phyloP scores from a whole-genome alignment of 2,113 vertebrate species.

The Limanda limanda region DNA sequence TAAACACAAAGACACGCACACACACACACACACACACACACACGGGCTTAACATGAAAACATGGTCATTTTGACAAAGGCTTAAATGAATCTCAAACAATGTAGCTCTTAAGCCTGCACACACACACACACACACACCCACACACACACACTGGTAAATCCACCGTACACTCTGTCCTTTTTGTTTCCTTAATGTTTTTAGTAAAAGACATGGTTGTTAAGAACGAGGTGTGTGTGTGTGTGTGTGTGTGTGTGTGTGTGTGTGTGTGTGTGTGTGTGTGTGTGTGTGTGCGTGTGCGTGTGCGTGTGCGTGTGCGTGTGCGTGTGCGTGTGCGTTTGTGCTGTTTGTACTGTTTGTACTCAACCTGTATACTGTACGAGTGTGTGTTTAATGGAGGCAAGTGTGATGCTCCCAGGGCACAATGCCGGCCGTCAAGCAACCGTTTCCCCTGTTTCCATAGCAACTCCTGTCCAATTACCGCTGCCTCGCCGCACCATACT shows the following conservation, averaged over 20 bases:
- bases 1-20: constrained; percentile 4
- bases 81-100: constrained; percentile 36
- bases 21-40: background rate
- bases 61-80: constrained; percentile 36
- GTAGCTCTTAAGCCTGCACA: background rate
- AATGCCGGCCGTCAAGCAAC: constrained; percentile 85
- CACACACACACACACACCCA: no score
- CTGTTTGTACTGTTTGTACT: constrained; percentile 26
- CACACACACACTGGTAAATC: background rate
- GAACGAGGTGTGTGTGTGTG: constrained; percentile 14
- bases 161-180: constrained; percentile 22
- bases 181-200: constrained; percentile 1
- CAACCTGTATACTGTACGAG: constrained; percentile 4
- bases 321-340: no score
- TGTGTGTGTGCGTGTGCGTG: constrained; percentile 3
- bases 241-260: background rate
- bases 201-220: background rate
- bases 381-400: constrained; percentile 67
- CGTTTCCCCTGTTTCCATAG: constrained; percentile 98
- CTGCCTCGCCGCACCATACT: constrained; percentile 70
- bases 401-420: constrained; percentile 89
- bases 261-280: background rate
- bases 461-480: constrained; percentile 92
- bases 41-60: constrained; percentile 2
- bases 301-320: background rate